Evolutionary conservation across 2,797 vertebrate genomes (phyloP).

Genomic region (Pteronotus mesoamericanus): DNA sequence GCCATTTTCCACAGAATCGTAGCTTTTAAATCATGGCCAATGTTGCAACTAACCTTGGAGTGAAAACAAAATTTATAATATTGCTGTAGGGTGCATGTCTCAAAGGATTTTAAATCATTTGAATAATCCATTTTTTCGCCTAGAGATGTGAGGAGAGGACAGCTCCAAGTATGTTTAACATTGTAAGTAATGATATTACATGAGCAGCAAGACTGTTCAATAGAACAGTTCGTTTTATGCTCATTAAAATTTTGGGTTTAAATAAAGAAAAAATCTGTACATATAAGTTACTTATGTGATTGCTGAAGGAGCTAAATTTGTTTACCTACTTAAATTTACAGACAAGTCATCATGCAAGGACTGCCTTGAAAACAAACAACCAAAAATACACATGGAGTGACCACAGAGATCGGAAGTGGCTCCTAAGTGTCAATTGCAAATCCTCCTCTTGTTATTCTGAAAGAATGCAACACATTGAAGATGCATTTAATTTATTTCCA

Average conservation of each 20-base stretch:
- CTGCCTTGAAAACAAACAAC: background rate
- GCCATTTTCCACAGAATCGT: constrained; percentile 77
- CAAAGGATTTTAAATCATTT: constrained; percentile 79
- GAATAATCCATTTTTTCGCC: constrained; percentile 74
- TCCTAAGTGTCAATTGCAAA: background rate
- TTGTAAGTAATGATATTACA: background rate
- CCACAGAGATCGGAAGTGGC: background rate
- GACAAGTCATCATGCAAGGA: background rate
- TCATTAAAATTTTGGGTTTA: background rate
- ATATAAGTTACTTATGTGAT: background rate
- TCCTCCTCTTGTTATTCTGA: background rate
- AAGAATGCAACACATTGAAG: background rate
- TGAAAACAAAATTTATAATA: constrained; percentile 77
- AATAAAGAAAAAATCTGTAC: background rate
- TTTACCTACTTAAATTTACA: background rate
- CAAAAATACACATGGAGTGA: background rate
- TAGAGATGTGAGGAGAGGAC: constrained; percentile 62
- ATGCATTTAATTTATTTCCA: background rate
- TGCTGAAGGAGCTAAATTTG: background rate
- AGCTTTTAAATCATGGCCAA: constrained; percentile 81
- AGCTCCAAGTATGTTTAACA: constrained; percentile 45
- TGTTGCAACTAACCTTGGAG: constrained; percentile 73
- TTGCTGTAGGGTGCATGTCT: constrained; percentile 68
- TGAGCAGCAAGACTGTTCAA: background rate
- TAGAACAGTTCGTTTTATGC: background rate